Conservation (phyloP, 2,113 vertebrate genomes). For the Leucopsar rothschildi region DNA sequence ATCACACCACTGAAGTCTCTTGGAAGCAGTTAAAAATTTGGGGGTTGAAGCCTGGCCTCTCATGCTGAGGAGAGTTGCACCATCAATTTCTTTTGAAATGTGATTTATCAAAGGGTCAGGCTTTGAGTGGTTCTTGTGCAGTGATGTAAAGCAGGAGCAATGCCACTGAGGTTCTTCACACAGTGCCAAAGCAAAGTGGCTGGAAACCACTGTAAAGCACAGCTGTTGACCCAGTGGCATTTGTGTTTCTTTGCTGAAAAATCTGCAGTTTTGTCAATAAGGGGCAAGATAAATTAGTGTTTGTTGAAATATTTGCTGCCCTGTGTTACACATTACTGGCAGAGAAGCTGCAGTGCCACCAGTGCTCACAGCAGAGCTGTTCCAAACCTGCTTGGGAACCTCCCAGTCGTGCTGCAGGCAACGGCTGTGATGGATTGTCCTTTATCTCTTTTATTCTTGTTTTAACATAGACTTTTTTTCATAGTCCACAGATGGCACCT, state of each 20-base stretch:
- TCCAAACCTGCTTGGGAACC: neutral
- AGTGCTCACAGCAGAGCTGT: neutral
- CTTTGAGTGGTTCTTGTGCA: neutral
- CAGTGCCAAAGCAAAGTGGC: neutral
- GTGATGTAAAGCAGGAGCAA: neutral
- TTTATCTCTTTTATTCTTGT: neutral
- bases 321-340: neutral
- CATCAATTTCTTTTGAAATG: neutral
- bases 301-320: slow-evolving; percentile 5
- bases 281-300: neutral
- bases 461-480: neutral
- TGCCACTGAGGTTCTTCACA: neutral
- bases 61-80: neutral
- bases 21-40: neutral
- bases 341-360: neutral
- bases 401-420: neutral
- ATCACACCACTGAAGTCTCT: neutral
- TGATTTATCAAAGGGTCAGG: neutral
- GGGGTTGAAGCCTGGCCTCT: neutral
- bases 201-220: neutral
- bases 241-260: neutral
- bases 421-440: neutral
- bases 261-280: neutral
- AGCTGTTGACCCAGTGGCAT: neutral
- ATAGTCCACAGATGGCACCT: slow-evolving; percentile 49